Conservation (phyloP, 2,113 vertebrate species). For the Albula glossodonta region DNA sequence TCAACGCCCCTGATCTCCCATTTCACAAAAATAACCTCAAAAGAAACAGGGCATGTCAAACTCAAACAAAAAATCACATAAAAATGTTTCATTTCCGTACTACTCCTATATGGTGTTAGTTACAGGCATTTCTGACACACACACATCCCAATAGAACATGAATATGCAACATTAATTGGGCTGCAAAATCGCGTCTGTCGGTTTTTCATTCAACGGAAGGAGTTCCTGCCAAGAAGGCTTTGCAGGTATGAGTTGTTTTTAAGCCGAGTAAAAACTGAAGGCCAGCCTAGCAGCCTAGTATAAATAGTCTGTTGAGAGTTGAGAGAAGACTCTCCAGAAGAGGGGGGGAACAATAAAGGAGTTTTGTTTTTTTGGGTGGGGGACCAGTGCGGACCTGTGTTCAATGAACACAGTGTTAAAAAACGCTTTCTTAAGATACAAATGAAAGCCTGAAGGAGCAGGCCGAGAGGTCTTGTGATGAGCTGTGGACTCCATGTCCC, state of each 20-base stretch:
- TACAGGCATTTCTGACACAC: background rate
- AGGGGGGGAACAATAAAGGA: slow-evolving; percentile 39
- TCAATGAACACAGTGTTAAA: background rate
- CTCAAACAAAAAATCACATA: background rate
- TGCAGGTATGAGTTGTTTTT: slow-evolving; percentile 12
- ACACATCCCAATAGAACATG: slow-evolving; percentile 25
- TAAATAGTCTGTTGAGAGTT: slow-evolving; percentile 40
- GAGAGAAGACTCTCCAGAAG: slow-evolving; percentile 9
- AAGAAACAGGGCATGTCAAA: background rate
- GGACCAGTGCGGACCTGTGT: background rate
- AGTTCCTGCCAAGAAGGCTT: slow-evolving; percentile 3
- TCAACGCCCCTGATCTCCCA: background rate
- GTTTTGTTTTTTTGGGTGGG: background rate
- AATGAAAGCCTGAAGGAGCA: too few relatives aligned
- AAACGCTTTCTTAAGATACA: background rate
- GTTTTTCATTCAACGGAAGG: slow-evolving; percentile 33
- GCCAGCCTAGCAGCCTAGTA: slow-evolving; percentile 58
- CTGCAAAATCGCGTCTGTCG: slow-evolving; percentile 58
- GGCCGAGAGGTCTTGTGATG: background rate
- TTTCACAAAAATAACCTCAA: background rate
- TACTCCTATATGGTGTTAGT: background rate
- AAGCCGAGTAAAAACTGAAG: slow-evolving; percentile 53
- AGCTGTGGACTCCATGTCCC: background rate
- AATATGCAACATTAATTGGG: slow-evolving; percentile 64
- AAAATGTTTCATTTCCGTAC: background rate